phyloP scores from a whole-genome alignment of 2,113 vertebrate species.

The Tursiops truncatus region DNA sequence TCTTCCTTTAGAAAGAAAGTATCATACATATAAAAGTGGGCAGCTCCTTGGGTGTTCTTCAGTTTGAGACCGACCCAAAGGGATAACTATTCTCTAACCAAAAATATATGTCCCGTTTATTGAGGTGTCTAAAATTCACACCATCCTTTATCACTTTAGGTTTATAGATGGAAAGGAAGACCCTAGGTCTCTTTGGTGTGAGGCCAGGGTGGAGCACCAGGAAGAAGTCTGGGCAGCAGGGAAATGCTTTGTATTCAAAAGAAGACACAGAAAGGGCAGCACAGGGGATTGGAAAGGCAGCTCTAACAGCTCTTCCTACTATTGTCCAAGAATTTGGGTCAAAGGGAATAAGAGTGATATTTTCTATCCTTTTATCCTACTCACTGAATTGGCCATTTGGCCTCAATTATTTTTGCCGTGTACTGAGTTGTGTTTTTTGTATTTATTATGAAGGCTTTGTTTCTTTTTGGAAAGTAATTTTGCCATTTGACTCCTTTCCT shows the following conservation, averaged over 20 bases:
- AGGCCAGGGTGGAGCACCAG: background rate
- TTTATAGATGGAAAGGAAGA: background rate
- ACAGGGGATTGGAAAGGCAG: background rate
- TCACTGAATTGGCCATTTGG: background rate
- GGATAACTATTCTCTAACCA: background rate
- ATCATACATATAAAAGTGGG: background rate
- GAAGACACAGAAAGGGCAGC: background rate
- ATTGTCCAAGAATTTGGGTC: background rate
- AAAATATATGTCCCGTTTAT: background rate
- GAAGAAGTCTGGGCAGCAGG: background rate
- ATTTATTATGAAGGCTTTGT: conserved; percentile 39
- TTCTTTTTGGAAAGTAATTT: conserved; percentile 59
- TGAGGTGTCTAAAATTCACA: background rate
- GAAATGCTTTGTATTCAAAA: background rate
- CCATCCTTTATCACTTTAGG: background rate
- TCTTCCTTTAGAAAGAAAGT: background rate
- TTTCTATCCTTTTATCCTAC: background rate
- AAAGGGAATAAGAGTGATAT: background rate
- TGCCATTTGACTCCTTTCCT: conserved; percentile 42
- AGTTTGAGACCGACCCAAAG: background rate
- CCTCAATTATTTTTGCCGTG: conserved; percentile 8
- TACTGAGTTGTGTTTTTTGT: background rate
- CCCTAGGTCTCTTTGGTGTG: background rate
- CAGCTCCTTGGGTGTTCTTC: background rate
- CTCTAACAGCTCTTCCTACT: background rate